These are phyloP conservation scores for Rhinoderma darwinii DNA, from an alignment of 2,113 vertebrate genomes.

Conservation along the genomic window DNA sequence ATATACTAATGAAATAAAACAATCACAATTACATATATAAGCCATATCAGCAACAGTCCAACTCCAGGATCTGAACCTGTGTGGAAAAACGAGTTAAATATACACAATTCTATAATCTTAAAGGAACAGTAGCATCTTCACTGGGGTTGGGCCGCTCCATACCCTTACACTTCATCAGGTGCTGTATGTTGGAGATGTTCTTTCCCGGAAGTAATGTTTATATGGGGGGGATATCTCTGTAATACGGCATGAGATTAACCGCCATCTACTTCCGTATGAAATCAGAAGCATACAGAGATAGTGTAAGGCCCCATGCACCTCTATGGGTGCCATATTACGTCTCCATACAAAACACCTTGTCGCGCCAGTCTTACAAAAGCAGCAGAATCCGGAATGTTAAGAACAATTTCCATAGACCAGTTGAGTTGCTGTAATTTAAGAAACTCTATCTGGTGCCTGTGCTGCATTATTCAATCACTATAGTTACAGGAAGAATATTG, in stretches of 20 bases:
- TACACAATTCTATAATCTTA: no score
- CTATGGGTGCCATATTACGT: neutral
- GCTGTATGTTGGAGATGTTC: no score
- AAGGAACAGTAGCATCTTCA: no score
- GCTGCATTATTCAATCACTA: constrained; percentile 42
- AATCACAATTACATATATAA: no score
- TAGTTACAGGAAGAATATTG: constrained; percentile 37
- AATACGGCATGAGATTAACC: neutral
- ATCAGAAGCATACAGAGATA: neutral
- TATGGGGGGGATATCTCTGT: neutral
- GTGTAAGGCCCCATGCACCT: neutral
- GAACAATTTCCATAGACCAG: neutral
- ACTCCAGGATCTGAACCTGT: no score
- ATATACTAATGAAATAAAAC: no score
- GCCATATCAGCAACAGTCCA: no score
- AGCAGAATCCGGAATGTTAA: neutral
- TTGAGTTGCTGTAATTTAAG: neutral
- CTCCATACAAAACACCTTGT: neutral
- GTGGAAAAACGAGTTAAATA: no score
- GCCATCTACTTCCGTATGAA: neutral
- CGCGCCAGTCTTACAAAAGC: neutral
- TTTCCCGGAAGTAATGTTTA: no score
- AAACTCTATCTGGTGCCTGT: neutral
- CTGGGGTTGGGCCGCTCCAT: no score
- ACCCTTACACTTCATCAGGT: no score